These are phyloP conservation scores for Aurelia aurita complex sp. Pacific DNA, from an alignment of 30 jellyfish, hydroid and myxozoan species.

Conservation along the genomic window DNA sequence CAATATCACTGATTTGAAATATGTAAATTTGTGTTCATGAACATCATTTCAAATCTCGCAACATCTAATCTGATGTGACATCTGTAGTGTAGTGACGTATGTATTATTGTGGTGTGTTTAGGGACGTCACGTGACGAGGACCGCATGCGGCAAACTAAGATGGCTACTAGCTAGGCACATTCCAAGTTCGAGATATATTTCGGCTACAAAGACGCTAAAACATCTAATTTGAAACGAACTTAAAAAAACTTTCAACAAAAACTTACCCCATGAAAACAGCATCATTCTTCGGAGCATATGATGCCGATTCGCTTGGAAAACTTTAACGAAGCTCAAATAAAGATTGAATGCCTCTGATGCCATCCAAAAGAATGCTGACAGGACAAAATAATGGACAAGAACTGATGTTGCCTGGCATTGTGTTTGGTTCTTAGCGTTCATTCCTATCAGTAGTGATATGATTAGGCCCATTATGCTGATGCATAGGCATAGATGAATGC, in stretches of 20 bases:
- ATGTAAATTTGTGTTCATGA: too few species aligned
- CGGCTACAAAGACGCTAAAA: too few species aligned
- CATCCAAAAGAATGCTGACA: slow-evolving; percentile 88
- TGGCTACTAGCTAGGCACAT: too few species aligned
- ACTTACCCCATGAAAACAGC: slow-evolving; percentile 89
- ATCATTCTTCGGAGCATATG: slow-evolving; percentile 25
- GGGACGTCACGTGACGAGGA: too few species aligned
- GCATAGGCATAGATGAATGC: slow-evolving; percentile 64
- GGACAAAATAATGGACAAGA: slow-evolving; percentile 72
- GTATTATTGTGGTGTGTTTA: too few species aligned
- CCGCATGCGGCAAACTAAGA: too few species aligned
- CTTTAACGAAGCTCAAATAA: slow-evolving; percentile 68
- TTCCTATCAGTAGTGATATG: slow-evolving; percentile 58
- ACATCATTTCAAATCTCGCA: too few species aligned
- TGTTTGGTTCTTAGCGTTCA: slow-evolving; percentile 44
- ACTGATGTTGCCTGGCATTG: slow-evolving; percentile 74
- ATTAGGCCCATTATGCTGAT: slow-evolving; percentile 37
- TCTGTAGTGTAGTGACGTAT: too few species aligned
- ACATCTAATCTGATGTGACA: too few species aligned
- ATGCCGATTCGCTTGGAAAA: slow-evolving; percentile 39
- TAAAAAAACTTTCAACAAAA: background rate
- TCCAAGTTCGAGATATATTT: too few species aligned
- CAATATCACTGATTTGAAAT: too few species aligned
- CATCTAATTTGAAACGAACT: too few species aligned
- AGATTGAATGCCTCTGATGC: slow-evolving; percentile 81